Evolutionary conservation across 2,113 vertebrate species (phyloP).

Genomic region (Xyrauchen texanus): DNA sequence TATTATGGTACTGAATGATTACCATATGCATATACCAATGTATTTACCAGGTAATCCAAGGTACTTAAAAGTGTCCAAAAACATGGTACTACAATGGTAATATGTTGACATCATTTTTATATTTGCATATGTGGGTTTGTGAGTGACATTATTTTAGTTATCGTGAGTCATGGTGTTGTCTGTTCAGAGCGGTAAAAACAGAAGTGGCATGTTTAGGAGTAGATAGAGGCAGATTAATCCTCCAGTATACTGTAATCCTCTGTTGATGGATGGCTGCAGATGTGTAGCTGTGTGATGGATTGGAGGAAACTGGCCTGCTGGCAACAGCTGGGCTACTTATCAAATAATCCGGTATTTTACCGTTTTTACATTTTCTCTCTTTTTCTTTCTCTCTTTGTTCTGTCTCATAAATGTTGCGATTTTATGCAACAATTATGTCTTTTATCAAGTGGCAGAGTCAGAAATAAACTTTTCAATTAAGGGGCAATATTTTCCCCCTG

Average conservation of each 20-base stretch:
- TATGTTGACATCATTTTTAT: neutral
- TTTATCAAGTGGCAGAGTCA: too few relatives aligned
- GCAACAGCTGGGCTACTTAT: neutral
- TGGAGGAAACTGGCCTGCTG: constrained; percentile 24
- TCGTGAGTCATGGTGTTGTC: constrained; percentile 2
- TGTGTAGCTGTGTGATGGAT: constrained; percentile 57
- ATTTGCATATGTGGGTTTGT: constrained; percentile 1
- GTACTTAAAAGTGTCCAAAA: too few relatives aligned
- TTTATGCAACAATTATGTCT: too few relatives aligned
- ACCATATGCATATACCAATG: too few relatives aligned
- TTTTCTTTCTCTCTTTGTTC: too few relatives aligned
- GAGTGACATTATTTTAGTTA: neutral
- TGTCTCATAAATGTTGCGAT: too few relatives aligned
- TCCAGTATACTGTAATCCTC: constrained; percentile 61
- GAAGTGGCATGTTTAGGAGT: constrained; percentile 39
- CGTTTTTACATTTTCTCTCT: too few relatives aligned
- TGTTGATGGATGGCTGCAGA: constrained; percentile 58
- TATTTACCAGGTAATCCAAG: neutral
- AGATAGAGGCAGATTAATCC: constrained; percentile 55
- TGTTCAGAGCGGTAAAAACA: neutral
- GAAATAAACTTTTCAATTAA: too few relatives aligned
- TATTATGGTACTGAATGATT: too few relatives aligned
- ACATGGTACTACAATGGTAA: neutral
- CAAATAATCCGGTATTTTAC: too few relatives aligned
- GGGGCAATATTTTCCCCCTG: too few relatives aligned